phyloP scores from a whole-genome alignment of 2,888 invertebrate species.

The Acrobasis repandana region DNA sequence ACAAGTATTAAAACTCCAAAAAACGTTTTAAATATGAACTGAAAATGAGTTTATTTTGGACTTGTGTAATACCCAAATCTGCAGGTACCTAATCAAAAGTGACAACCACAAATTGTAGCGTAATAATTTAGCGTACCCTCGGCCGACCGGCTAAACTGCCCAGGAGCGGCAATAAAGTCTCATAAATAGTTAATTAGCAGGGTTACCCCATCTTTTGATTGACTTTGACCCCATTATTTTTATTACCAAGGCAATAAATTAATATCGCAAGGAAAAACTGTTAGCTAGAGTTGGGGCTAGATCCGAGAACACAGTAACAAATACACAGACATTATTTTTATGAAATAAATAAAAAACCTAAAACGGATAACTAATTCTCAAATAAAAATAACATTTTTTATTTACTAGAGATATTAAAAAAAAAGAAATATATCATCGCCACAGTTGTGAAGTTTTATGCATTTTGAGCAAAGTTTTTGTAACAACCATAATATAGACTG shows the following conservation, averaged over 20 bases:
- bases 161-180: constrained; percentile 17
- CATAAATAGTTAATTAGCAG: constrained; percentile 16
- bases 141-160: constrained; percentile 14
- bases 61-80: constrained; percentile 15
- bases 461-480: no score
- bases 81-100: constrained; percentile 20
- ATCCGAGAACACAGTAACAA: no score
- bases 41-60: not conserved
- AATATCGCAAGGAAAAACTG: not conserved
- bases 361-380: no score
- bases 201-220: constrained; percentile 18
- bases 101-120: constrained; percentile 20
- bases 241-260: not conserved
- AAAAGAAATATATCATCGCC: no score
- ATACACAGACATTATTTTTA: no score
- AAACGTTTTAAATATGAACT: not conserved
- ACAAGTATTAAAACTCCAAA: no score
- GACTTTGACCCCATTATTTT: constrained; percentile 14
- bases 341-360: no score
- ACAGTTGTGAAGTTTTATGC: no score
- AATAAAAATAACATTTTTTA: no score
- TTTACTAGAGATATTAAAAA: no score
- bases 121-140: constrained; percentile 17
- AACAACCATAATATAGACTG: no score
- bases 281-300: not conserved